Evolutionary conservation across 2,797 vertebrate species (phyloP), one percentile per base, ranked within the genome.

Genomic region (Arremon brunneinucha): DNA sequence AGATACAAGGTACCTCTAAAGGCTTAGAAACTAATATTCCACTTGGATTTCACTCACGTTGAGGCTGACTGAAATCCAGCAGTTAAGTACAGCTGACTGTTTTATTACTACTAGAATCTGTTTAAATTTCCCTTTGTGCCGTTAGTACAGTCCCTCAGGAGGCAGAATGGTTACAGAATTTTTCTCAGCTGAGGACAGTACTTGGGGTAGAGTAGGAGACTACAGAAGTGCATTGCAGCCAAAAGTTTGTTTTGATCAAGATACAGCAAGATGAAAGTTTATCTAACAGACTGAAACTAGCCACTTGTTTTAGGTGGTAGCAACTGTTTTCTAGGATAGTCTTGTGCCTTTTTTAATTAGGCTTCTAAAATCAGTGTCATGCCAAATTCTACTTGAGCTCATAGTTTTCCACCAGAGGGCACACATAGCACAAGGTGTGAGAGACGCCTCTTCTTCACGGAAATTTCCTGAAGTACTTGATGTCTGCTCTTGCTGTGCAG

Each of bases 331-430:
- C 41, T 89, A 17, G 14, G n/a, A 26, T 26, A 30, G 35, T 34
- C 41, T 47, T 50, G 14, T 57, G 21, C 23, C 10, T 69, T 87
- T 62, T 39, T 76, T 59, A 62, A 59, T 71, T n/a, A 65, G 28
- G 41, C 46, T 72, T 71, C 17, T 85, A 30, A 95, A 68, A 50
- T 74, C 24, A 9, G 30, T 12, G 3, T 46, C 0, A 0, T 52
- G 30, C 59, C 49, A 92, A 44, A 46, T 87, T 86, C 32, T 72
- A 2, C 67, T 79, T 86, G 35, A 82, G 43, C 72, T 88, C 79
- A 12, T 1, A 46, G 53, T 53, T 92, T 94, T 85, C 96, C 96
- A 97, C 70, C 91, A 97, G 97, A 60, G 94, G 97, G 96, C 97
- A 96, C 50, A 84, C 24, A 0, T 21, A 56, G 83, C 55, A 37